These are phyloP conservation scores for Acanthopleura granulata DNA, from an alignment of 2,888 invertebrate genomes.

Conservation along the genomic window DNA sequence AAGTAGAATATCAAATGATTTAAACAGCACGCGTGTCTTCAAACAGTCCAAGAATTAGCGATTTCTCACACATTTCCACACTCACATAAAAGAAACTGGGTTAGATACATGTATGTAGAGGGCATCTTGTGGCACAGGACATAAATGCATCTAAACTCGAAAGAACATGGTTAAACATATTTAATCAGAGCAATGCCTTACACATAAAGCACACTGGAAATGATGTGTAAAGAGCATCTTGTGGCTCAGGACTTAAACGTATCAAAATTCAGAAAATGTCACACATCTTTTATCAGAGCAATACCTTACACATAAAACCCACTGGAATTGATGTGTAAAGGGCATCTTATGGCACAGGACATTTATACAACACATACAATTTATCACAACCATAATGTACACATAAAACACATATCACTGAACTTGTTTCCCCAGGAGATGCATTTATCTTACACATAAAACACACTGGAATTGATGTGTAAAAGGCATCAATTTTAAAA, in stretches of 20 bases:
- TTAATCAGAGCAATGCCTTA: neutral
- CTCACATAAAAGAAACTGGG: too few relatives aligned
- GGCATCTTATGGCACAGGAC: neutral
- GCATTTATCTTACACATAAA: constrained; percentile 4
- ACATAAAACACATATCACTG: too few relatives aligned
- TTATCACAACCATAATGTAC: too few relatives aligned
- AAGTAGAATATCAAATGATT: too few relatives aligned
- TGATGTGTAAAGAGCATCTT: constrained; percentile 6
- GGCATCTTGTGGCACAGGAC: too few relatives aligned
- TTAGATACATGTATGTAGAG: too few relatives aligned
- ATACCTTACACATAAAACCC: neutral
- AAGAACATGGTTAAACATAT: neutral
- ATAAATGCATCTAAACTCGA: neutral
- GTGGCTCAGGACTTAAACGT: too few relatives aligned
- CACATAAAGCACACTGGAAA: constrained; percentile 11
- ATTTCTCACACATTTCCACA: too few relatives aligned
- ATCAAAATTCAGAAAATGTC: neutral
- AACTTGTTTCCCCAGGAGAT: too few relatives aligned
- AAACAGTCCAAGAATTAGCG: too few relatives aligned
- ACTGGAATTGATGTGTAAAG: constrained; percentile 14
- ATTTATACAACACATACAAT: neutral
- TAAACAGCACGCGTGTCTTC: too few relatives aligned
- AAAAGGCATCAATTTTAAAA: neutral
- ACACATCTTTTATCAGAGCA: neutral
- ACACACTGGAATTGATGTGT: constrained; percentile 17